phyloP scores from a whole-genome alignment of 2,113 vertebrate genomes.

The Maylandia zebra region DNA sequence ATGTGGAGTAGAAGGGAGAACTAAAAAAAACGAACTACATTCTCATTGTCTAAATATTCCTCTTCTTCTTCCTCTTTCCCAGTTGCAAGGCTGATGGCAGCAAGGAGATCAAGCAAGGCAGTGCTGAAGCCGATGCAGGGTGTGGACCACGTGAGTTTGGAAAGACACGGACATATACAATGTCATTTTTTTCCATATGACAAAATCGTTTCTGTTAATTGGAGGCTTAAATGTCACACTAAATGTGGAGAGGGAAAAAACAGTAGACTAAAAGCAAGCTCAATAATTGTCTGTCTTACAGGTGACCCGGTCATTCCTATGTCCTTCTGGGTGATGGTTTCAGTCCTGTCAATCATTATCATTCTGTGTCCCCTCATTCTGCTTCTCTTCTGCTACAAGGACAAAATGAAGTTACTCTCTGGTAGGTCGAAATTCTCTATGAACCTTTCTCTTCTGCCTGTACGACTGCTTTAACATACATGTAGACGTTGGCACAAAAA shows the following conservation, averaged over 20 bases:
- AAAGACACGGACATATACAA: constrained; percentile 1
- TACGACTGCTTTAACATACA: not conserved
- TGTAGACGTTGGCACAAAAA: not conserved
- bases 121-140: constrained; percentile 36
- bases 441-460: not conserved
- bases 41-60: not conserved
- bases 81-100: constrained; percentile 71
- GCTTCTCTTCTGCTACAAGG: constrained; percentile 74
- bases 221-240: not conserved
- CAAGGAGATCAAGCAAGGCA: constrained; percentile 54
- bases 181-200: not conserved
- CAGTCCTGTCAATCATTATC: constrained; percentile 65
- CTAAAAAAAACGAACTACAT: not conserved
- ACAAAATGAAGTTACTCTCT: constrained; percentile 69
- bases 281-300: not conserved
- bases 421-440: constrained; percentile 7
- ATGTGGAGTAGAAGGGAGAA: not conserved
- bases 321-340: constrained; percentile 67
- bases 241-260: not conserved
- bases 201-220: not conserved
- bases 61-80: not conserved
- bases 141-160: constrained; percentile 56
- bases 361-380: constrained; percentile 68
- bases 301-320: not conserved
- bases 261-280: not conserved